Percentiles rank a stretch among this genome's conserved stretches.
phyloP scores from a whole-genome alignment of 2,888 invertebrate genomes.

The Minunthozetes semirufus region DNA sequence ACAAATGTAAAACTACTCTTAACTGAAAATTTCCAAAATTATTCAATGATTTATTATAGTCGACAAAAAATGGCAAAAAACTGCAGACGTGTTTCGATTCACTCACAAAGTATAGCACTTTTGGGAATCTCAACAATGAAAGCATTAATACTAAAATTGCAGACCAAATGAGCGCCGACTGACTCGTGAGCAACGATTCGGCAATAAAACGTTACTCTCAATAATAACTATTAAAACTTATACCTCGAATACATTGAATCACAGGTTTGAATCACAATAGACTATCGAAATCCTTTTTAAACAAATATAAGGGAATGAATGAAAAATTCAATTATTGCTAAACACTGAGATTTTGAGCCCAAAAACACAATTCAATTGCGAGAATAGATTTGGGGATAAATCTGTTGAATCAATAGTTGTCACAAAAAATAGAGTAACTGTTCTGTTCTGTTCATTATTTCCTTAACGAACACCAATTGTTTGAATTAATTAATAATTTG shows the following conservation, averaged over 20 bases:
- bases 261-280: no score
- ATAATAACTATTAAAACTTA: neutral
- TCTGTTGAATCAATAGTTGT: no score
- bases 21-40: slow-evolving; percentile 2
- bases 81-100: slow-evolving; percentile 18
- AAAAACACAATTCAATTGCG: no score
- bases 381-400: no score
- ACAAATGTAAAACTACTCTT: neutral
- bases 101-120: slow-evolving; percentile 6
- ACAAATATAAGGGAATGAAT: no score
- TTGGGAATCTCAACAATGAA: slow-evolving; percentile 21
- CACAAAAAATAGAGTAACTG: no score
- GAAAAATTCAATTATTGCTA: no score
- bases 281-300: no score
- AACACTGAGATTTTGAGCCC: no score
- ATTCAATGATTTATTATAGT: slow-evolving; percentile 26
- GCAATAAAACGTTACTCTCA: neutral
- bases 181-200: neutral
- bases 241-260: no score
- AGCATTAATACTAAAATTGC: slow-evolving; percentile 5
- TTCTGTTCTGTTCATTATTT: no score
- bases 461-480: neutral
- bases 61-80: slow-evolving; percentile 12
- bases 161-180: neutral
- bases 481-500: slow-evolving; percentile 1